Evolutionary conservation across 2,888 invertebrate species (phyloP).

Genomic region (Tetrapedia diversipes): DNA sequence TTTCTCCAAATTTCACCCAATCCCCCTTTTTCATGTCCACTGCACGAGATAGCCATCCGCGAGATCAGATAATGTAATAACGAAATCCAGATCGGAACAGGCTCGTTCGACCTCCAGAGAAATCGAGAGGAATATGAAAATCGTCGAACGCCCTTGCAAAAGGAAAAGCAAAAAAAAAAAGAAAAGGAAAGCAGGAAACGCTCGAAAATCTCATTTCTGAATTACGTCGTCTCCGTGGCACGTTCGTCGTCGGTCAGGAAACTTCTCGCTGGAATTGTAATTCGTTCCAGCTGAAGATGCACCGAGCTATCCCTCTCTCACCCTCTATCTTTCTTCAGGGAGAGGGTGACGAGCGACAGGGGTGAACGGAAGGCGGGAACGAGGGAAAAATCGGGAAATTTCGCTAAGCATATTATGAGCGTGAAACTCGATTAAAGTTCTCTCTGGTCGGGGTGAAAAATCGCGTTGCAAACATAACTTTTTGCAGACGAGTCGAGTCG

Average conservation of each 20-base stretch:
- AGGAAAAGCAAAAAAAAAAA: not conserved
- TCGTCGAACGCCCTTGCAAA: slow-evolving; percentile 6
- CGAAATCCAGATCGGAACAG: slow-evolving; percentile 11
- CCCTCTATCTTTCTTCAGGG: not conserved
- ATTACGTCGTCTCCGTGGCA: slow-evolving; percentile 30
- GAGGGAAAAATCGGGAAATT: slow-evolving; percentile 6
- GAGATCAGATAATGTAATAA: slow-evolving; percentile 1
- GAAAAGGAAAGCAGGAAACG: not conserved
- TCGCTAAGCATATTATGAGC: slow-evolving; percentile 20
- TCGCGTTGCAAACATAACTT: slow-evolving; percentile 27
- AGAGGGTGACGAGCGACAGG: not conserved
- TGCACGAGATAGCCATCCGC: not conserved
- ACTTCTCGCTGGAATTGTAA: slow-evolving; percentile 38
- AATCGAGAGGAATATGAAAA: slow-evolving; percentile 31
- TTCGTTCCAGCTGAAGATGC: slow-evolving; percentile 39
- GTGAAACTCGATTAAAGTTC: slow-evolving; percentile 31
- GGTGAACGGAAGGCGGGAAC: not conserved
- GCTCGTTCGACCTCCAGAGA: slow-evolving; percentile 16
- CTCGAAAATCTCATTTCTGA: slow-evolving; percentile 47
- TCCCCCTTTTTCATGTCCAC: not conserved
- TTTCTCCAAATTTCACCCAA: no score
- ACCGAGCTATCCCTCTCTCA: not conserved
- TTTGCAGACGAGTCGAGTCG: no score
- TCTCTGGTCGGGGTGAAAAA: not conserved
- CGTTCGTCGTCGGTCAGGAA: slow-evolving; percentile 22